A percentile compares a stretch with the other conserved stretches of the same genome.
Evolutionary conservation across 2,797 vertebrate genomes (phyloP).

Genomic region (Syngnathus acus): DNA sequence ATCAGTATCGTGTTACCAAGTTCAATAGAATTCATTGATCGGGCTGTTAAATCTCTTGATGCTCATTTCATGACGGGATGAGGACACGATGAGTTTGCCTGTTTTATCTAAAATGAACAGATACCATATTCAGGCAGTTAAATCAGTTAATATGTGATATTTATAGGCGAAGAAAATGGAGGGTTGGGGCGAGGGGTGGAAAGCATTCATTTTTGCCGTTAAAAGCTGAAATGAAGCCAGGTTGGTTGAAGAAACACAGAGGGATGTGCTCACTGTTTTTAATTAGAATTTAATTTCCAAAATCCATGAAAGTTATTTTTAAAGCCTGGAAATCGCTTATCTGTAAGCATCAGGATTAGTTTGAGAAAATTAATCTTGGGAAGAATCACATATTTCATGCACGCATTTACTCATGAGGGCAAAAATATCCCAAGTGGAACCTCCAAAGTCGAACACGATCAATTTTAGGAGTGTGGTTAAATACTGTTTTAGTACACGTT

Average conservation of each 20-base stretch:
- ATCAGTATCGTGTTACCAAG: neutral
- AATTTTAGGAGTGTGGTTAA: neutral
- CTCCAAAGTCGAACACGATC: neutral
- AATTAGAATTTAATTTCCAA: slow-evolving; percentile 30
- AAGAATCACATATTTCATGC: neutral
- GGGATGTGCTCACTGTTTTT: slow-evolving; percentile 17
- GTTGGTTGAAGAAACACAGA: slow-evolving; percentile 8
- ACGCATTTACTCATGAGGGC: neutral
- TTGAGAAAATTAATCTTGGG: neutral
- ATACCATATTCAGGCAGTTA: neutral
- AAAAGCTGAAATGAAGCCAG: slow-evolving; percentile 13
- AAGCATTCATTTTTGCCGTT: neutral
- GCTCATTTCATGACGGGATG: neutral
- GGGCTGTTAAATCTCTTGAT: neutral
- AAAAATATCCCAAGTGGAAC: neutral
- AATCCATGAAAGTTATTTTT: slow-evolving; percentile 42
- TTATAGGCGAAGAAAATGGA: slow-evolving; percentile 4
- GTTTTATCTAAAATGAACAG: slow-evolving; percentile 2
- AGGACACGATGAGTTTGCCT: neutral
- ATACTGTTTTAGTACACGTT: neutral
- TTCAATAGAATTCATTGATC: neutral
- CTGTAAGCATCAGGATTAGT: slow-evolving; percentile 4
- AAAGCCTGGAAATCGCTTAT: slow-evolving; percentile 28
- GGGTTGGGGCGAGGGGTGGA: too few species aligned
- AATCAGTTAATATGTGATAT: slow-evolving; percentile 5